Base-by-base conservation (phyloP, 1,140 invertebrate genomes). In the Drosophila ercepeae region DNA sequence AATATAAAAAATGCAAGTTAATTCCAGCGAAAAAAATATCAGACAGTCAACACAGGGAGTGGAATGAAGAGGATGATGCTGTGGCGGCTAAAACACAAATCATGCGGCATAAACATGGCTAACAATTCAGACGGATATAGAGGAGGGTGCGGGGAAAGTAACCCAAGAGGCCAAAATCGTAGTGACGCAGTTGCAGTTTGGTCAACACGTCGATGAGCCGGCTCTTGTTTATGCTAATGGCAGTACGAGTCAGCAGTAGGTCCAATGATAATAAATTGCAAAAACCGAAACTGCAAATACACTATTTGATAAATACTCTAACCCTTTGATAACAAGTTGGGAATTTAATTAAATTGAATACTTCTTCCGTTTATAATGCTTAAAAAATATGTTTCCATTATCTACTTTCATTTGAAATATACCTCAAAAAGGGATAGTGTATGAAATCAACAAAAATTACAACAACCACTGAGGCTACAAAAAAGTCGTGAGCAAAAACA, bases 131-230 rank as follows among this genome's bases (percentile, higher is more conserved):
- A 23, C 52, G 49, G 42, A 51, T 13, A 7, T 9, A 29, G 41
- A 36, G 60, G 44, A 59, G 41, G 60, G 48, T 25, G 19, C 53
- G 61, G 49, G 54, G 41, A 53, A 70, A 76, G 64, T 55, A 55
- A 16, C 29, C 54, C 11, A 14, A 16, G 18, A 48, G 27, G 41
- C 48, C 70, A 60, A 53, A 46, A 54, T 50, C 52, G 36, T 34
- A 79, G 61, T 84, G 81, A 84, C 79, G 79, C 67, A 78, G 79
- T 79, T 84, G 81, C 75, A 79, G 14, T 72, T 84, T 79, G 79
- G 79, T 67, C 71, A 78, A 75, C 46, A 49, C 16, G 49, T 58
- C 70, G 79, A 78, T 84, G 60, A 83, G 54, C 55, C 41, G 52
- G 64, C 59, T 59, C 63, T 67, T 75, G 71, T 57, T 76, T 76